phyloP scores from a whole-genome alignment of 2,113 vertebrate genomes.

The Hemiprocne comata region DNA sequence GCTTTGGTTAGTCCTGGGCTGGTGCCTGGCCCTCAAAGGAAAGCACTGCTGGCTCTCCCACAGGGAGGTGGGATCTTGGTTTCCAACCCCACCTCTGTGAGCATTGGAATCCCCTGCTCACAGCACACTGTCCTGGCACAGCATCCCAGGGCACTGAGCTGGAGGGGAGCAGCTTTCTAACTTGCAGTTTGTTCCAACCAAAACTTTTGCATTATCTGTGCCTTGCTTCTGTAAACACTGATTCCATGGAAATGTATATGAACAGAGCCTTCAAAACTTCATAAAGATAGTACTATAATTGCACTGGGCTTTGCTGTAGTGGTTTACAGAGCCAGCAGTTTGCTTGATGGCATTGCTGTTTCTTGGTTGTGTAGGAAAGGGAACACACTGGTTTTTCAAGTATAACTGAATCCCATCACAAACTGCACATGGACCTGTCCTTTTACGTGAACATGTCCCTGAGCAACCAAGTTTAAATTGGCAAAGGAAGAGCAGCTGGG shows the following conservation, averaged over 20 bases:
- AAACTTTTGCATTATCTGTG: background rate
- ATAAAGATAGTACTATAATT: background rate
- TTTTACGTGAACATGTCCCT: background rate
- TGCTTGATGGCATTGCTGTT: background rate
- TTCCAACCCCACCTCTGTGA: background rate
- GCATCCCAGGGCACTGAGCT: background rate
- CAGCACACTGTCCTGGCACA: background rate
- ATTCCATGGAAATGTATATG: background rate
- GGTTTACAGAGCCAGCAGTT: background rate
- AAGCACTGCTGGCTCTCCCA: background rate
- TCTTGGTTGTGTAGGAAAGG: background rate
- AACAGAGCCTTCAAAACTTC: background rate
- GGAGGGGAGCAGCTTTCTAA: background rate
- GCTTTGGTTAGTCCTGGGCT: background rate
- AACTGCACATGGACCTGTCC: background rate
- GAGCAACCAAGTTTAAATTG: background rate
- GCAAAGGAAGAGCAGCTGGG: background rate
- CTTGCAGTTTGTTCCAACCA: background rate
- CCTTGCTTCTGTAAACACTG: background rate
- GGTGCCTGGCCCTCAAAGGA: background rate
- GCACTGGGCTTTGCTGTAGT: background rate
- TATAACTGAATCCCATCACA: background rate
- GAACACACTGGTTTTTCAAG: background rate
- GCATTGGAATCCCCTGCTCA: fast-evolving
- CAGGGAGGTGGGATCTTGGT: background rate